These are phyloP conservation scores for Brienomyrus brachyistius DNA, from an alignment of 2,113 vertebrate species.

Conservation along the genomic window DNA sequence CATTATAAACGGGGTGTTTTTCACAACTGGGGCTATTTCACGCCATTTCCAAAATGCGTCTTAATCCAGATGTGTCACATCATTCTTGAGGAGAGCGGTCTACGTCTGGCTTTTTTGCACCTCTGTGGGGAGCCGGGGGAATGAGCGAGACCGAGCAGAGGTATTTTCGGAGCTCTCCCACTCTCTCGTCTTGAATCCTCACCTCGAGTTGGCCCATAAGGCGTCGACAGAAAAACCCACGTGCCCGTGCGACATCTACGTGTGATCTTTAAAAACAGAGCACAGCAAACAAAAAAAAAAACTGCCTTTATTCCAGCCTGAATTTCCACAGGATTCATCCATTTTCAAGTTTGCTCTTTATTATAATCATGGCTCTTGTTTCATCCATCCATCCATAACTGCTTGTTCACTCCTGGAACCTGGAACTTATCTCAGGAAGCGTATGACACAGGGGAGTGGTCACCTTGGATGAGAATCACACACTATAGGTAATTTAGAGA, in stretches of 20 bases:
- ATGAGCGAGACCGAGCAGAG: not conserved
- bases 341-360: not conserved
- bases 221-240: not conserved
- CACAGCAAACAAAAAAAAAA: not conserved
- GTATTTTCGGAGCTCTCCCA: slow-evolving; percentile 10
- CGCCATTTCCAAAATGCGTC: not conserved
- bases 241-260: not conserved
- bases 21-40: not conserved
- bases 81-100: not conserved
- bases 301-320: not conserved
- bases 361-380: not conserved
- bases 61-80: not conserved
- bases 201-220: not conserved
- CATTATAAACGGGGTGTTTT: not conserved
- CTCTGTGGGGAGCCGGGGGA: not conserved
- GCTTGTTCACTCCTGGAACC: not conserved
- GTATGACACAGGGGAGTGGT: not conserved
- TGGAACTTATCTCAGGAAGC: not conserved
- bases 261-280: not conserved
- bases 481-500: not conserved
- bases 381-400: not conserved
- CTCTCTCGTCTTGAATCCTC: not conserved
- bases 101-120: not conserved
- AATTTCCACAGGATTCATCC: not conserved
- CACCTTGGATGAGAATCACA: not conserved